These are phyloP conservation scores for Holothuria leucospilota DNA, from an alignment of 53 echinoderm and acorn worm species.

Conservation along the genomic window DNA sequence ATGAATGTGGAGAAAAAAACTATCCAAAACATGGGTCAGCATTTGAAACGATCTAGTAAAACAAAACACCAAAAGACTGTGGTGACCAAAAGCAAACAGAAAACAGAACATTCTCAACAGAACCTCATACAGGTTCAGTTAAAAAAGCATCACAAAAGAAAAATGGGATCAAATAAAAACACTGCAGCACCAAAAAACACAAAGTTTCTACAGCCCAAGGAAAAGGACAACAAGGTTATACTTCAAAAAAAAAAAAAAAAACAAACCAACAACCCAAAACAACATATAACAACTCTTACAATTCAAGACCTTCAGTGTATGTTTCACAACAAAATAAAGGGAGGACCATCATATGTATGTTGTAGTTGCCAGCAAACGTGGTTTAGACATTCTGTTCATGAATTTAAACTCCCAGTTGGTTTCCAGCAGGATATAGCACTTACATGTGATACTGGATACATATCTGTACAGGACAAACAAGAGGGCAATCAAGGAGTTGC, in stretches of 20 bases:
- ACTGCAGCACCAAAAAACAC: neutral
- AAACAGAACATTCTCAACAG: too few relatives aligned
- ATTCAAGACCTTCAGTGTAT: neutral
- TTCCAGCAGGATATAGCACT: neutral
- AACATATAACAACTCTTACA: too few relatives aligned
- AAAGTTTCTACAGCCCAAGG: neutral
- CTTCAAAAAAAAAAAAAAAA: neutral
- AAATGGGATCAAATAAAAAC: neutral
- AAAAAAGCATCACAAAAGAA: neutral
- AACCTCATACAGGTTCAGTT: neutral
- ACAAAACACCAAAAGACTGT: neutral
- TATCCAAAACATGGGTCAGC: neutral
- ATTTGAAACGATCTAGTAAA: neutral
- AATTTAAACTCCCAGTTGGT: neutral
- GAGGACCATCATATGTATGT: slow-evolving; percentile 54
- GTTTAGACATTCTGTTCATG: slow-evolving; percentile 52
- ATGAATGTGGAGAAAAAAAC: neutral
- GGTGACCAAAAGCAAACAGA: neutral
- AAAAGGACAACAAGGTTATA: neutral
- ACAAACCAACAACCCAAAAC: too few relatives aligned
- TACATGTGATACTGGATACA: neutral
- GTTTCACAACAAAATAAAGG: slow-evolving; percentile 13
- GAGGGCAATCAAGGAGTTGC: too few relatives aligned
- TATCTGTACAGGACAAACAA: slow-evolving; percentile 26
- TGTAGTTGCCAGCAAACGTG: slow-evolving; percentile 53